Conservation (phyloP, 30 jellyfish, hydroid and myxozoan genomes). For the Chrysaora quinquecirrha region DNA sequence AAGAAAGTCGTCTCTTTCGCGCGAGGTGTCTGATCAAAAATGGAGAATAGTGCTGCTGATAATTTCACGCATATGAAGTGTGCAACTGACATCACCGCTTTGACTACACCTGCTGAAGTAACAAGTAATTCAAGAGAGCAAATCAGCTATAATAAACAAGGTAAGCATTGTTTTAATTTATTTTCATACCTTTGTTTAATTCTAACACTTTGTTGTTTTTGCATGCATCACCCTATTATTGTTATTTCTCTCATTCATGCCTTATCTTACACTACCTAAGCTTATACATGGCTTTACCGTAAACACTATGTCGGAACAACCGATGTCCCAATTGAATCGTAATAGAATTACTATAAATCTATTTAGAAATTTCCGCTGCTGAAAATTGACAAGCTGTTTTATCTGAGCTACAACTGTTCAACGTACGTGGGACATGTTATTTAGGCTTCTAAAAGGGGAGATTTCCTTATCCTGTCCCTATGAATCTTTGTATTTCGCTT, state of each 20-base stretch:
- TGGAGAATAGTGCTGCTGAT: not conserved
- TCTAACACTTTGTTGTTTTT: too few species aligned
- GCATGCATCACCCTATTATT: too few species aligned
- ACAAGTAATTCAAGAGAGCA: conserved; percentile 11
- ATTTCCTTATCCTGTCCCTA: too few species aligned
- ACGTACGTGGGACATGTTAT: too few species aligned
- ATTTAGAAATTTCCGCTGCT: not conserved
- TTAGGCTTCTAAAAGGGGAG: too few species aligned
- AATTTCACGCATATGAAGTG: conserved; percentile 1
- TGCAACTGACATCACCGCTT: not conserved
- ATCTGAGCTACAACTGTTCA: not conserved
- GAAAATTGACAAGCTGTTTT: not conserved
- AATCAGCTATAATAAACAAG: not conserved
- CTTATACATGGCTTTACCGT: too few species aligned
- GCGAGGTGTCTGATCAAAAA: too few species aligned
- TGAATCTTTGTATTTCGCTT: too few species aligned
- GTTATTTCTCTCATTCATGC: too few species aligned
- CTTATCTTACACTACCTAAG: too few species aligned
- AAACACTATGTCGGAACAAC: not conserved
- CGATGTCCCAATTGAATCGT: not conserved
- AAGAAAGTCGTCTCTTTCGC: not conserved
- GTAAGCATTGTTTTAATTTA: not conserved
- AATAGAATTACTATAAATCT: not conserved
- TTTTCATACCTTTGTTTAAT: too few species aligned
- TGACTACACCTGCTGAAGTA: not conserved